A percentile compares a stretch with the other conserved stretches of the same genome.
These are phyloP conservation scores for Kryptopterus vitreolus DNA, from an alignment of 2,797 vertebrate species.

Conservation along the genomic window DNA sequence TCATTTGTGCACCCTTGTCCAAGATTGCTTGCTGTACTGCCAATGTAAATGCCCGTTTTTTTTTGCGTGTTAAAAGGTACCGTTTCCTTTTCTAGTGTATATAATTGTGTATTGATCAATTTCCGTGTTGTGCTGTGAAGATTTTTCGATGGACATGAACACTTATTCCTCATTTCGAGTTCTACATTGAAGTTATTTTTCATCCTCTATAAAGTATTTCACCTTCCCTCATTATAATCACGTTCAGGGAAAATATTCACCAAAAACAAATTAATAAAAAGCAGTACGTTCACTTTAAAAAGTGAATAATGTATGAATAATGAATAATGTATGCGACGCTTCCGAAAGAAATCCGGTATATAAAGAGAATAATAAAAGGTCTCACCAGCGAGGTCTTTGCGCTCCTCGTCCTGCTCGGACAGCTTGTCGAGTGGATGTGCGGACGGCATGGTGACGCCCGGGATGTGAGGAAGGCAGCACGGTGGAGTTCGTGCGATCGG, in stretches of 20 bases:
- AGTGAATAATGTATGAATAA: background rate
- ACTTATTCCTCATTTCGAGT: background rate
- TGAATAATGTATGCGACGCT: background rate
- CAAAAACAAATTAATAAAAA: background rate
- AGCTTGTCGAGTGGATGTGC: constrained; percentile 75
- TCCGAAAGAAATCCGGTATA: background rate
- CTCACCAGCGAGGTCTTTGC: constrained; percentile 74
- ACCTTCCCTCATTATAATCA: background rate
- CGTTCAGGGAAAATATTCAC: background rate
- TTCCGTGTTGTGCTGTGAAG: background rate
- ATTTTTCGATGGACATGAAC: background rate
- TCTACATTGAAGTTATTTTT: background rate
- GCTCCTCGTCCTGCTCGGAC: constrained; percentile 76
- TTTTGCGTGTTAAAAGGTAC: background rate
- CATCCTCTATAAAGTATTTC: no score
- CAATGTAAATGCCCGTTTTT: background rate
- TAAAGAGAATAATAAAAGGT: background rate
- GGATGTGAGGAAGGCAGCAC: constrained; percentile 77
- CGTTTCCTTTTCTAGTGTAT: no score
- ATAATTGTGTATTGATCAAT: no score
- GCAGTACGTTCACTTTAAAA: no score
- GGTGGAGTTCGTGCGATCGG: constrained; percentile 76
- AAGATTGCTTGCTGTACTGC: background rate
- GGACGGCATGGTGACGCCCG: constrained; percentile 71
- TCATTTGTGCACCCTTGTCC: background rate